Evolutionary conservation across 2,113 vertebrate species (phyloP).

Genomic region (Apteryx mantelli): DNA sequence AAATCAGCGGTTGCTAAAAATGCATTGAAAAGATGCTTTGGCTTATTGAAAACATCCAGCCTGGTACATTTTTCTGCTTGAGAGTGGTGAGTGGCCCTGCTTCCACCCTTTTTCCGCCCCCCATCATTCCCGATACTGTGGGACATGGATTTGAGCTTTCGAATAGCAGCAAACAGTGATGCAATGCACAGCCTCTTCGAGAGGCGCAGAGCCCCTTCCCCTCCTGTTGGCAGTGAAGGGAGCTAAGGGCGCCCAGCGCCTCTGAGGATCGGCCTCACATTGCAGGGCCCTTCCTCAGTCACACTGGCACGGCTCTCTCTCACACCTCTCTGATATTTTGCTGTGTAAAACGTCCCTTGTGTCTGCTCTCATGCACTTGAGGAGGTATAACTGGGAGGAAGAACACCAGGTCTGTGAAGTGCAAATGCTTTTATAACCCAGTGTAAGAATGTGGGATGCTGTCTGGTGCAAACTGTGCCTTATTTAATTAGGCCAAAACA

Average conservation of each 20-base stretch:
- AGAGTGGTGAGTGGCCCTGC: neutral
- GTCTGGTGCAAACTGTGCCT: fast-evolving
- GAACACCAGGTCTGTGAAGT: neutral
- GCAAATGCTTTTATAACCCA: neutral
- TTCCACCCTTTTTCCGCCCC: neutral
- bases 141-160: neutral
- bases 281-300: neutral
- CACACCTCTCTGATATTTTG: neutral
- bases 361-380: fast-evolving
- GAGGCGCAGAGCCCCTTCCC: neutral
- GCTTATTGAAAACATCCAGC: neutral
- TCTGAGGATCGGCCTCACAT: neutral
- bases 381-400: neutral
- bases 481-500: neutral
- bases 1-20: neutral
- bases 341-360: neutral
- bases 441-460: neutral
- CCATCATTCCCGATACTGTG: neutral
- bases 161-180: fast-evolving
- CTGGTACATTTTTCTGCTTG: neutral
- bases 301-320: neutral
- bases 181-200: fast-evolving
- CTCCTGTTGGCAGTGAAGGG: neutral
- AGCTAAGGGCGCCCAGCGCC: neutral
- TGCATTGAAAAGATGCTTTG: neutral